Evolutionary conservation across 2,888 invertebrate species (phyloP).

Genomic region (Ditula angustiorana): DNA sequence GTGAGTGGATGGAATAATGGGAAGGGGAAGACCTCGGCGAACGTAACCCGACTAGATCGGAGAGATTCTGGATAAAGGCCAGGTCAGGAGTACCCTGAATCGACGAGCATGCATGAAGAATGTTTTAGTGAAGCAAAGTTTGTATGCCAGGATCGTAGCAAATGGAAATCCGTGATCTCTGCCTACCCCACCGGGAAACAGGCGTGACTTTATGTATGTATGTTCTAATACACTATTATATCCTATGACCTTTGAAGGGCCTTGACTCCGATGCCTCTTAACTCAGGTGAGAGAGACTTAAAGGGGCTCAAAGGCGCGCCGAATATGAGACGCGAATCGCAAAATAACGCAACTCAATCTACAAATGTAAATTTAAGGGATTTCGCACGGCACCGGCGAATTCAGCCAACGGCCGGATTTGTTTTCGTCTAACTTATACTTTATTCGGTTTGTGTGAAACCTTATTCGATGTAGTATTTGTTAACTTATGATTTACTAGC

Average conservation of each 20-base stretch:
- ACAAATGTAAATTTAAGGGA: conserved; percentile 55
- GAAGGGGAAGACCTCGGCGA: too few relatives aligned
- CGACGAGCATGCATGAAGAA: too few relatives aligned
- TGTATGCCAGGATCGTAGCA: too few relatives aligned
- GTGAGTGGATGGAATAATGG: too few relatives aligned
- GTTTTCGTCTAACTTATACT: conserved; percentile 13
- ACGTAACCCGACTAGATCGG: too few relatives aligned
- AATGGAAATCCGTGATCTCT: too few relatives aligned
- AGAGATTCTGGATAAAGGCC: too few relatives aligned
- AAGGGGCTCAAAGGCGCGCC: conserved; percentile 45
- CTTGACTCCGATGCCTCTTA: conserved; percentile 43
- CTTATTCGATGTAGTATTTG: background rate
- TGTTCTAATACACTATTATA: background rate
- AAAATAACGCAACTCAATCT: conserved; percentile 54
- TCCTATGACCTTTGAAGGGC: conserved; percentile 27
- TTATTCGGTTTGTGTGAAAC: conserved; percentile 9
- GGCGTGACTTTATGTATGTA: too few relatives aligned
- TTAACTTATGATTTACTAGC: too few relatives aligned
- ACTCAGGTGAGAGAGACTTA: conserved; percentile 46
- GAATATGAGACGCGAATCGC: conserved; percentile 46
- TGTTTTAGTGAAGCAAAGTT: too few relatives aligned
- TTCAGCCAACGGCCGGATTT: conserved; percentile 15
- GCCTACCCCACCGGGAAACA: too few relatives aligned
- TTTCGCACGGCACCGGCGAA: conserved; percentile 38
- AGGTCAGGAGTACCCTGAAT: too few relatives aligned